Evolutionary conservation across 2,113 vertebrate species (phyloP), one percentile per base, ranked within the genome.

Genomic region (Mirza zaza): DNA sequence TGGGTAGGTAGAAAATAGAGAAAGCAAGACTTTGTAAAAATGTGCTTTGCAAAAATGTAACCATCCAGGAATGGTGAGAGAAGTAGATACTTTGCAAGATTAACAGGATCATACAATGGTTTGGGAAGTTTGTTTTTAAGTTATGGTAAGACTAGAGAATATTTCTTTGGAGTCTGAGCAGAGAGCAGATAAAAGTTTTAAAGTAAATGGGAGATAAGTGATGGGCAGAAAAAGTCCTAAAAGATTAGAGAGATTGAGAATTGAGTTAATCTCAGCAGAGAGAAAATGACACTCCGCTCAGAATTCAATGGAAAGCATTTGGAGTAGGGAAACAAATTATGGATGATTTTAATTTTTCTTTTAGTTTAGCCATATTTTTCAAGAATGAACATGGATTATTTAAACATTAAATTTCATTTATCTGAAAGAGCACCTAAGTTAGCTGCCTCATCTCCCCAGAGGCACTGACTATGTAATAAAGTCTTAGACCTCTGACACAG

Each of bases 261-360:
- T 57, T 45, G 52, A 50, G 57, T 81, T 67, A 27, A 57, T 89
- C 21, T 55, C 36, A n/a, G 34, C 42, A 5, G 42, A 59, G 42
- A 91, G 52, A 59, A 61, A 45, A 32, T 70, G 81, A 39, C 15
- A 7, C 23, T n/a, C 63, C 32, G 45, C 39, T 77, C 63, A 80
- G 71, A 91, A 79, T 59, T 96, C 34, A 34, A 4, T 88, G 84
- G 57, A 79, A 96, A 85, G 29, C 71, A 15, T 94, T 80, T 29
- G 21, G 21, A 25, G 45, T 57, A 0, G 7, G 23, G 29, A 36
- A 75, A 70, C 12, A n/a, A 34, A 84, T 93, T 55, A 27, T 67
- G 65, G 21, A 34, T 75, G 34, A 42, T 59, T 68, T 57, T 79
- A 1, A 80, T 77, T 91, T 77, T 82, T 50, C 59, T 83, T 75